Conservation (phyloP, 2,888 invertebrate species). For the Hemistola chrysoprasaria region DNA sequence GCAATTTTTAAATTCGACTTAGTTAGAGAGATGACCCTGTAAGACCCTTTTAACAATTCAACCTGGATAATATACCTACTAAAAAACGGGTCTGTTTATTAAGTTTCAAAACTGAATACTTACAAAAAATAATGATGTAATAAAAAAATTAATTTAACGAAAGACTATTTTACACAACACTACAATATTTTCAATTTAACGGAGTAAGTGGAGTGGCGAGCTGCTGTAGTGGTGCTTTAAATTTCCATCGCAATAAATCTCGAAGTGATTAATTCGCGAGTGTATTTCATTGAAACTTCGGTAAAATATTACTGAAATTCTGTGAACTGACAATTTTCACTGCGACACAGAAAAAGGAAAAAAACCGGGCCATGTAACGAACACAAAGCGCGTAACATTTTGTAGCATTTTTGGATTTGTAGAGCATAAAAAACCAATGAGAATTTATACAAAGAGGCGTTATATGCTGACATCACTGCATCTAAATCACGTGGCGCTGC, state of each 20-base stretch:
- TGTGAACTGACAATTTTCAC: background rate
- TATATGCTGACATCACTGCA: too few species aligned
- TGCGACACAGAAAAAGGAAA: background rate
- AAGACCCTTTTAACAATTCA: too few species aligned
- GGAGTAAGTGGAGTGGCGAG: constrained; percentile 15
- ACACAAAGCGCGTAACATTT: background rate
- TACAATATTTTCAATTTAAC: constrained; percentile 20
- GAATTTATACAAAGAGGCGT: too few species aligned
- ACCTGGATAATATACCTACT: too few species aligned
- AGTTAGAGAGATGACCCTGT: too few species aligned
- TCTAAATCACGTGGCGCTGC: too few species aligned
- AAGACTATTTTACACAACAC: background rate
- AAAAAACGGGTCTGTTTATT: too few species aligned
- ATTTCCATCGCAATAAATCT: constrained; percentile 27
- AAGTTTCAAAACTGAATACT: too few species aligned
- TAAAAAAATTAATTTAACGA: background rate
- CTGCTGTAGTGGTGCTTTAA: constrained; percentile 16
- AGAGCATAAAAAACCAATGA: too few species aligned
- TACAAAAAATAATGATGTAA: too few species aligned
- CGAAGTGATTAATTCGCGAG: constrained; percentile 16
- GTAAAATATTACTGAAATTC: constrained; percentile 8
- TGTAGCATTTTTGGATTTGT: background rate
- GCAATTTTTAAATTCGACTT: too few species aligned
- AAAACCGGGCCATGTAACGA: background rate
- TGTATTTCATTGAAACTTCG: constrained; percentile 19